Evolutionary conservation across 2,888 invertebrate genomes (phyloP).

Genomic region (Rhynchonema sp.): DNA sequence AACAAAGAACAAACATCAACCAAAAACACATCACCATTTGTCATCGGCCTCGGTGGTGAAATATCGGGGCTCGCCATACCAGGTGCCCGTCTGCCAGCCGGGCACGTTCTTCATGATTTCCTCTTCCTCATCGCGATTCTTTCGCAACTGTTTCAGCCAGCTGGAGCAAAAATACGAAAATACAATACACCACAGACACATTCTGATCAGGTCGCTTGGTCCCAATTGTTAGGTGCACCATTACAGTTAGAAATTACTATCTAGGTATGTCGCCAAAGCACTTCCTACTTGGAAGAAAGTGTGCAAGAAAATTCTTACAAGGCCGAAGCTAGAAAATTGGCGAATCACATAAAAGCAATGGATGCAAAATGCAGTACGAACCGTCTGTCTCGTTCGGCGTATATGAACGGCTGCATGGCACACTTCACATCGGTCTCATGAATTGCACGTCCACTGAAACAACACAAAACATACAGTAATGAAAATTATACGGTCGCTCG

Average conservation of each 20-base stretch:
- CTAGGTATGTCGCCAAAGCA: too few species aligned
- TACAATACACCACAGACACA: too few species aligned
- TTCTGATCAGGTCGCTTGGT: too few species aligned
- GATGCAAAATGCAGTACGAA: conserved; percentile 7
- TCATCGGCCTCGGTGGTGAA: conserved; percentile 21
- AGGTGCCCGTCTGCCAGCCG: conserved; percentile 31
- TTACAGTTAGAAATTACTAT: too few species aligned
- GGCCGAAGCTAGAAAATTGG: too few species aligned
- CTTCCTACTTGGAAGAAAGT: too few species aligned
- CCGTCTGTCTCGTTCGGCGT: conserved; percentile 23
- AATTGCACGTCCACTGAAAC: conserved; percentile 6
- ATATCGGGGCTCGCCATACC: conserved; percentile 33
- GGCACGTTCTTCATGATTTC: conserved; percentile 36
- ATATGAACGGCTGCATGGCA: conserved; percentile 23
- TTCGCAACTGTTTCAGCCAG: conserved; percentile 23
- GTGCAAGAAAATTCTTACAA: too few species aligned
- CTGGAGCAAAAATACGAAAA: conserved; percentile 8
- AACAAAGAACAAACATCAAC: too few species aligned
- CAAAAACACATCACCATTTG: conserved; percentile 27
- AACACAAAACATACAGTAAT: neutral
- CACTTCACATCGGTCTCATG: conserved; percentile 22
- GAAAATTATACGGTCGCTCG: too few species aligned
- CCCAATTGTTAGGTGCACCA: too few species aligned
- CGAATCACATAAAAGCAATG: too few species aligned
- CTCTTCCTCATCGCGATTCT: conserved; percentile 32